Evolutionary conservation across 1,140 invertebrate genomes (phyloP).

Genomic region (Drosophila kepulauana): DNA sequence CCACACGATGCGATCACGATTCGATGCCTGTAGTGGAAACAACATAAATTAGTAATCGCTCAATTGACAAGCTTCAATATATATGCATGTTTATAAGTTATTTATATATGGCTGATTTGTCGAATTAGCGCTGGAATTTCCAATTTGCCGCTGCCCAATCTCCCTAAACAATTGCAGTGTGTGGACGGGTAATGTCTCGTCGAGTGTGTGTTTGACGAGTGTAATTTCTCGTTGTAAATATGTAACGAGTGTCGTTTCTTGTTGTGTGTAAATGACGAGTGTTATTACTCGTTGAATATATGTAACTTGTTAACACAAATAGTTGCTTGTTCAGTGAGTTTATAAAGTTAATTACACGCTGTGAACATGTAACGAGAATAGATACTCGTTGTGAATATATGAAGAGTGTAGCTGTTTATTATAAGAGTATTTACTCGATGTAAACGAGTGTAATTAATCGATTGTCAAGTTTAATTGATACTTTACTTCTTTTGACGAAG

Average conservation of each 20-base stretch:
- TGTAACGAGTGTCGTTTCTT: not conserved
- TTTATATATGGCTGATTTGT: slow-evolving; percentile 35
- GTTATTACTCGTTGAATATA: no score
- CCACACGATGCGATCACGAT: slow-evolving; percentile 91
- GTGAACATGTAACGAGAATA: no score
- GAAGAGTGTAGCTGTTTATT: no score
- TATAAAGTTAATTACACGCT: no score
- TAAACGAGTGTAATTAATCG: no score
- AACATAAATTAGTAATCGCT: slow-evolving; percentile 48
- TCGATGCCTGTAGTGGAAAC: slow-evolving; percentile 67
- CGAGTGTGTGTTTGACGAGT: slow-evolving; percentile 25
- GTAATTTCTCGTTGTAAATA: slow-evolving; percentile 4
- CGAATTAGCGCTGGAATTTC: slow-evolving; percentile 40
- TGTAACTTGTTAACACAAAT: no score
- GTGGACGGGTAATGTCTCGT: slow-evolving; percentile 9
- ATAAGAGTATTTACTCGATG: no score
- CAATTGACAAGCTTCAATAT: slow-evolving; percentile 13
- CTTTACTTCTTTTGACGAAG: no score
- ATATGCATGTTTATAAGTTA: slow-evolving; percentile 16
- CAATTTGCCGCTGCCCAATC: slow-evolving; percentile 27
- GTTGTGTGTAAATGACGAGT: no score
- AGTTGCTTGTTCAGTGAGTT: no score
- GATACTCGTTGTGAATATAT: slow-evolving; percentile 8
- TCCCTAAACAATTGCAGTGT: slow-evolving; percentile 57
- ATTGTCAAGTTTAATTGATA: no score